These are phyloP conservation scores for Hyposoter didymator DNA, from an alignment of 2,888 invertebrate genomes.

Conservation along the genomic window DNA sequence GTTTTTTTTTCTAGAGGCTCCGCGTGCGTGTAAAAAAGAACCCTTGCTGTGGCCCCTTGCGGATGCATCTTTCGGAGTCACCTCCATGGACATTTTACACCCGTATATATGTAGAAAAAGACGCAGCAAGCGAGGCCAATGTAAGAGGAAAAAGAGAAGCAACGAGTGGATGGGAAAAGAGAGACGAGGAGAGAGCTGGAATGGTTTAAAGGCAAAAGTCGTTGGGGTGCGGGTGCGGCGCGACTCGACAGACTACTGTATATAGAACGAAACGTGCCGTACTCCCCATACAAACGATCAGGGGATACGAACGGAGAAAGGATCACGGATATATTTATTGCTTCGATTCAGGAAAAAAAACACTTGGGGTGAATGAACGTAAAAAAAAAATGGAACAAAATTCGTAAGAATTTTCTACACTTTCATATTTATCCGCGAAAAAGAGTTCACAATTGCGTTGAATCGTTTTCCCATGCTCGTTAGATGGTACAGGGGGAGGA, in stretches of 20 bases:
- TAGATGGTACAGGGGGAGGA: background rate
- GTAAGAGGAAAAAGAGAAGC: background rate
- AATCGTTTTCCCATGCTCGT: background rate
- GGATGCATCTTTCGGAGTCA: slow-evolving; percentile 39
- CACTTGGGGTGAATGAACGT: slow-evolving; percentile 3
- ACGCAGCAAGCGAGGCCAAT: background rate
- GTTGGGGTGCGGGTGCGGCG: slow-evolving; percentile 36
- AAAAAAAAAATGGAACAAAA: background rate
- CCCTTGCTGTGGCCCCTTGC: slow-evolving; percentile 31
- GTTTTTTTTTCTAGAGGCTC: slow-evolving; percentile 5
- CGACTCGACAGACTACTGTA: slow-evolving; percentile 37
- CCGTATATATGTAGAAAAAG: slow-evolving; percentile 18
- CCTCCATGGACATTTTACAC: slow-evolving; percentile 47
- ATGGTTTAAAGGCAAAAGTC: slow-evolving; percentile 37
- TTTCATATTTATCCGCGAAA: background rate
- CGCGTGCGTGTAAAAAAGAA: slow-evolving; percentile 11
- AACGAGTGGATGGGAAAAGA: background rate
- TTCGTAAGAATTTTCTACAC: background rate
- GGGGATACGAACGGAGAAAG: slow-evolving; percentile 6
- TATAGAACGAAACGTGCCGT: slow-evolving; percentile 51
- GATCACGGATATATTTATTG: slow-evolving; percentile 6
- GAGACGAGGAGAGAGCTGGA: background rate
- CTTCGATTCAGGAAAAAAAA: background rate
- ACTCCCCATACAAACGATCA: slow-evolving; percentile 55
- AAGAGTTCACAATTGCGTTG: background rate